A percentile compares a stretch with the other conserved stretches of the same genome.
Evolutionary conservation across 2,797 vertebrate species (phyloP).

Genomic region (Hirundo rustica): DNA sequence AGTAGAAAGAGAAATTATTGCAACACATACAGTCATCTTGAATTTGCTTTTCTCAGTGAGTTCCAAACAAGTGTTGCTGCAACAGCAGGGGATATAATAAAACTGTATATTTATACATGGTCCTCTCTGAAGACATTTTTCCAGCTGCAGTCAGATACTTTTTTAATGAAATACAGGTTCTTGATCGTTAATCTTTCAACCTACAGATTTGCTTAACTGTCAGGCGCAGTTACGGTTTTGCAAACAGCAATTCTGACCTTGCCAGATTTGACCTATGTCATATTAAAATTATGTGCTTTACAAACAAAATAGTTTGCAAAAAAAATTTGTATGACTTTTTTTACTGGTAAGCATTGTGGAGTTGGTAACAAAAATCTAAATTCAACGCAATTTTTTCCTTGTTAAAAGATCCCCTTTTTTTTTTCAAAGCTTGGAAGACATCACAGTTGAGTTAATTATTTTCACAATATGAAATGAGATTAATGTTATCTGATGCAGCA

Average conservation of each 20-base stretch:
- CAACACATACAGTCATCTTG: background rate
- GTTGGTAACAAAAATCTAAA: background rate
- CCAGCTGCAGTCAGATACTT: background rate
- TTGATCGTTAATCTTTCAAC: background rate
- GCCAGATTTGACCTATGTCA: background rate
- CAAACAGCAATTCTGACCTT: background rate
- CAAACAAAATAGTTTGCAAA: background rate
- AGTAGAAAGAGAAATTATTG: background rate
- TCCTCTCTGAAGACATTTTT: background rate
- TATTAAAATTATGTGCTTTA: background rate
- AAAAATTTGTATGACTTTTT: background rate
- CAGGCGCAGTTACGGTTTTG: background rate
- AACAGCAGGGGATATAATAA: background rate
- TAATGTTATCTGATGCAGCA: background rate
- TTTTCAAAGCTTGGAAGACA: background rate
- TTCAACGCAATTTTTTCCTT: background rate
- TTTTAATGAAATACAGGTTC: background rate
- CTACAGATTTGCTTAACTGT: background rate
- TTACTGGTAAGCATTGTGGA: background rate
- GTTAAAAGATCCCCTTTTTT: background rate
- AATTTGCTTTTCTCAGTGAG: background rate
- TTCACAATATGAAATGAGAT: background rate
- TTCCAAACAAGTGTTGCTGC: background rate
- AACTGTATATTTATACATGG: background rate
- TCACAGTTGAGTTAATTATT: background rate